Evolutionary conservation across 2,888 invertebrate species (phyloP).

Genomic region (Cloeon dipterum): DNA sequence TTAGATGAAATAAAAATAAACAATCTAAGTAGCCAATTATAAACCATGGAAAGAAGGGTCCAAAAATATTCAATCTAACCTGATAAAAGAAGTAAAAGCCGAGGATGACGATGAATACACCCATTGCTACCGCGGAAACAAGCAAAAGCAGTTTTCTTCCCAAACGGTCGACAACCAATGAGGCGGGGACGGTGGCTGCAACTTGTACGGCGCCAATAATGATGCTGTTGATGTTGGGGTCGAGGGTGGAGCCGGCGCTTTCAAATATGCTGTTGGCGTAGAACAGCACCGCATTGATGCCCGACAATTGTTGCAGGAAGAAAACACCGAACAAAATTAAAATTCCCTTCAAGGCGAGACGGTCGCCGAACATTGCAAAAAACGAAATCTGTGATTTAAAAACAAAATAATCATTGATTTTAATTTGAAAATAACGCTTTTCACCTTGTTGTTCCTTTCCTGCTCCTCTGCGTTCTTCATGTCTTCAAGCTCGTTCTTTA

Average conservation of each 20-base stretch:
- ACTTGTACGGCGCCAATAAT: constrained; percentile 70
- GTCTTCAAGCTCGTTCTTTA: constrained; percentile 9
- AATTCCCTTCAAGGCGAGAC: neutral
- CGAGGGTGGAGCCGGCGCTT: constrained; percentile 32
- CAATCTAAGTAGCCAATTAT: too few relatives aligned
- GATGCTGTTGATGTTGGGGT: constrained; percentile 39
- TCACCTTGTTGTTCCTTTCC: neutral
- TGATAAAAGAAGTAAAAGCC: constrained; percentile 45
- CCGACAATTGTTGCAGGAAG: constrained; percentile 52
- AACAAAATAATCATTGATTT: too few relatives aligned
- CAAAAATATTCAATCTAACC: too few relatives aligned
- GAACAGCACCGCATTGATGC: constrained; percentile 65
- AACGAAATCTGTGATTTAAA: neutral
- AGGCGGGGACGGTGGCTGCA: constrained; percentile 45
- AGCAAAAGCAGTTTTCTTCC: constrained; percentile 58
- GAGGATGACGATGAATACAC: constrained; percentile 38
- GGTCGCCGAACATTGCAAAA: neutral
- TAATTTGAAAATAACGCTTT: too few relatives aligned
- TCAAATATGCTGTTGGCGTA: constrained; percentile 52
- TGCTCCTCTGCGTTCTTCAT: constrained; percentile 14
- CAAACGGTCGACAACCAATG: constrained; percentile 52
- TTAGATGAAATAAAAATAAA: too few relatives aligned
- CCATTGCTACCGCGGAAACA: constrained; percentile 44
- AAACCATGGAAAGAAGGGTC: too few relatives aligned
- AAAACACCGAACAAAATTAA: constrained; percentile 12